These are phyloP conservation scores for Ceratina australensis DNA, from an alignment of 1,140 invertebrate genomes.

Conservation along the genomic window DNA sequence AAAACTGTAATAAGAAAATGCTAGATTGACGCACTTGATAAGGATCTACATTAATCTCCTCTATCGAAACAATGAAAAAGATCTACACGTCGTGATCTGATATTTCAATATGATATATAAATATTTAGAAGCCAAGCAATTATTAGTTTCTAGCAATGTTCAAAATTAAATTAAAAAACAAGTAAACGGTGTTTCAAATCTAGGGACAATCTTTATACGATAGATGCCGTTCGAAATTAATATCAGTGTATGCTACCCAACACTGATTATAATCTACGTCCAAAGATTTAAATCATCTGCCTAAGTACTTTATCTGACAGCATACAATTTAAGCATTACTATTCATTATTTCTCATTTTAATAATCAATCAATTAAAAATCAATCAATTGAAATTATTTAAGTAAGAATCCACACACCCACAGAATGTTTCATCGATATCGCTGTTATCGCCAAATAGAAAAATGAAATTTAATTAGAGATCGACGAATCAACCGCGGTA, in stretches of 20 bases:
- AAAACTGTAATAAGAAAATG: not conserved
- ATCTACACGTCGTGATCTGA: too few relatives aligned
- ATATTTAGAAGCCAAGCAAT: too few relatives aligned
- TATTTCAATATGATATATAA: too few relatives aligned
- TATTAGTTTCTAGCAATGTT: too few relatives aligned
- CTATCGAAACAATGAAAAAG: too few relatives aligned
- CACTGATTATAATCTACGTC: constrained; percentile 47
- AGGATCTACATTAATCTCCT: too few relatives aligned
- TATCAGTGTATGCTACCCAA: constrained; percentile 42
- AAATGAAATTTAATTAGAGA: constrained; percentile 7
- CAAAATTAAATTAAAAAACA: too few relatives aligned
- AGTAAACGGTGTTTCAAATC: too few relatives aligned
- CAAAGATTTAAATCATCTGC: constrained; percentile 45
- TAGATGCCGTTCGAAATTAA: not conserved
- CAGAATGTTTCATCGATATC: constrained; percentile 11
- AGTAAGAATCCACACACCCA: constrained; percentile 29
- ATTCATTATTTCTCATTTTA: too few relatives aligned
- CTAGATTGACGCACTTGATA: not conserved
- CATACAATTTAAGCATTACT: constrained; percentile 58
- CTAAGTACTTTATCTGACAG: constrained; percentile 33
- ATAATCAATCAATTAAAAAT: too few relatives aligned
- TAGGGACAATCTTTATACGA: too few relatives aligned
- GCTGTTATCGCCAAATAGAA: not conserved
- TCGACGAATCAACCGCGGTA: not conserved
- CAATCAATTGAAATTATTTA: constrained; percentile 32